These are phyloP conservation scores for Nomada ferruginata DNA, from an alignment of 2,888 invertebrate genomes.

Conservation along the genomic window DNA sequence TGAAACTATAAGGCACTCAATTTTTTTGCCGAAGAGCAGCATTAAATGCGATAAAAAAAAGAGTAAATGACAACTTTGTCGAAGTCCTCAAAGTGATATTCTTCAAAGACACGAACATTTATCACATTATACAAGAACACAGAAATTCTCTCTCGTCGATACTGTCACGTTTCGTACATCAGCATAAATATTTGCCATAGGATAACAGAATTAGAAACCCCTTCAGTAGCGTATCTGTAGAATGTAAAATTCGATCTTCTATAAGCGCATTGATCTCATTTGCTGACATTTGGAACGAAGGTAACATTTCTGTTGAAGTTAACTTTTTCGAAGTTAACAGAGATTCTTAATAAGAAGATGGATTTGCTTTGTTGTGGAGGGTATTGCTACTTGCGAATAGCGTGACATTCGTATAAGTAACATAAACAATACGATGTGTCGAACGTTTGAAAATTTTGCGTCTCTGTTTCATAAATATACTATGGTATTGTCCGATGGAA, in stretches of 20 bases:
- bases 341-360: constrained; percentile 13
- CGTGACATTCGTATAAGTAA: constrained; percentile 7
- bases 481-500: constrained; percentile 18
- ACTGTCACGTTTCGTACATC: constrained; percentile 1
- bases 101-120: not conserved
- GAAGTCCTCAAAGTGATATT: too few relatives aligned
- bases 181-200: constrained; percentile 32
- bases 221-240: not conserved
- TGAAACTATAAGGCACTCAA: not conserved
- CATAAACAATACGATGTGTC: not conserved
- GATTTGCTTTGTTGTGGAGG: not conserved
- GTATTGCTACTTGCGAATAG: not conserved
- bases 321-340: not conserved
- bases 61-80: too few relatives aligned
- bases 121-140: not conserved
- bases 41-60: too few relatives aligned
- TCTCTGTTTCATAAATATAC: constrained; percentile 12
- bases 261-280: constrained; percentile 49
- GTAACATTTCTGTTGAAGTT: not conserved
- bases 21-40: not conserved
- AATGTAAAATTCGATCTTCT: not conserved
- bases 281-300: constrained; percentile 6
- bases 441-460: not conserved
- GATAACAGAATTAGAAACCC: not conserved
- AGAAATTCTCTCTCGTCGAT: not conserved